Evolutionary conservation across 2,888 invertebrate species (phyloP).

Genomic region (Ophion slaviceki): DNA sequence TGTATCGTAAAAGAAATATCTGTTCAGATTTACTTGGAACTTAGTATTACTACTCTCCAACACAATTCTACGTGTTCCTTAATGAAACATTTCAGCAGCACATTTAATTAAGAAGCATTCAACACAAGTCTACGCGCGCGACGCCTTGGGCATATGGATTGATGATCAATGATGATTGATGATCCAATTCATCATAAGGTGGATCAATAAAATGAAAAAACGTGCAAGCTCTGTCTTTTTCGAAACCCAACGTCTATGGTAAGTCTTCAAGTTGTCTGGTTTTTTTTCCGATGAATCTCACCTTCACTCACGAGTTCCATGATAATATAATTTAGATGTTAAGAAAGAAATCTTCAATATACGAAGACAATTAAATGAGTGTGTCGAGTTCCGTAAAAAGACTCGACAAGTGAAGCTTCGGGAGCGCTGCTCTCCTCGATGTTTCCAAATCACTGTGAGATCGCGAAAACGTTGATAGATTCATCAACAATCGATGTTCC

Average conservation of each 20-base stretch:
- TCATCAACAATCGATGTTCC: conserved; percentile 36
- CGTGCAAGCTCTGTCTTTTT: not conserved
- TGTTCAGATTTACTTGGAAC: no score
- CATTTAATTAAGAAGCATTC: no score
- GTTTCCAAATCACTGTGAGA: conserved; percentile 48
- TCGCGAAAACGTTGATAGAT: conserved; percentile 22
- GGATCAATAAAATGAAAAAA: not conserved
- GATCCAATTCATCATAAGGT: not conserved
- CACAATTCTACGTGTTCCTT: no score
- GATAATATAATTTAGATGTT: conserved; percentile 6
- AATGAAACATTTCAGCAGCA: no score
- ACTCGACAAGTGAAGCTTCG: conserved; percentile 1
- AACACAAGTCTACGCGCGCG: no score
- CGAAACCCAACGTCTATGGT: not conserved
- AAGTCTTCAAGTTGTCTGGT: not conserved
- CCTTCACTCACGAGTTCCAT: conserved; percentile 61
- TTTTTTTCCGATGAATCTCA: conserved; percentile 24
- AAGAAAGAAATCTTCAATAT: not conserved
- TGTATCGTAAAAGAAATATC: no score
- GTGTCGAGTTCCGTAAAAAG: not conserved
- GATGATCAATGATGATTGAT: no score
- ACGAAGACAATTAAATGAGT: not conserved
- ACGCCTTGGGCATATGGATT: no score
- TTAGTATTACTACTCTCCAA: no score
- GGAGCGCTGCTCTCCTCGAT: conserved; percentile 49